These are phyloP conservation scores for Pseudanteris insignis DNA, from an alignment of 2,888 invertebrate species.

Conservation along the genomic window DNA sequence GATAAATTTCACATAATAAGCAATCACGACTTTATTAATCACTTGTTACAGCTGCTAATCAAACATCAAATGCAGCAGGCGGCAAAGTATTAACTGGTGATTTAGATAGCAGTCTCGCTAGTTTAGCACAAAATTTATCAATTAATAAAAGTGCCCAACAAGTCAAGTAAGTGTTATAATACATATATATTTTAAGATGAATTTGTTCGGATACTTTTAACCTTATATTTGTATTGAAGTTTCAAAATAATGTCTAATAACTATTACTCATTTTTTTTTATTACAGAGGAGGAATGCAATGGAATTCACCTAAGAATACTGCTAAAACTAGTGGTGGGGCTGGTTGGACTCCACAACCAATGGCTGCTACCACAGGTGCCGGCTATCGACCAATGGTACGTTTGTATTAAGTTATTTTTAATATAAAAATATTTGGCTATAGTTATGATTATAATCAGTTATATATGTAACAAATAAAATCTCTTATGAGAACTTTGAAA, in stretches of 20 bases:
- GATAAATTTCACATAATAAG: too few relatives aligned
- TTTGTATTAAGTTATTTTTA: background rate
- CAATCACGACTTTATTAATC: too few relatives aligned
- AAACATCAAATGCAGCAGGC: constrained; percentile 67
- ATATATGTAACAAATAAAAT: too few relatives aligned
- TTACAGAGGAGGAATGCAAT: constrained; percentile 84
- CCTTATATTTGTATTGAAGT: too few relatives aligned
- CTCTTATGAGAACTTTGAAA: too few relatives aligned
- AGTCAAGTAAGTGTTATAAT: constrained; percentile 76
- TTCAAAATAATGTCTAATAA: too few relatives aligned
- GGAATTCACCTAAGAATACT: constrained; percentile 89
- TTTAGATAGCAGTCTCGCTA: constrained; percentile 91
- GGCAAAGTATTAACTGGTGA: constrained; percentile 90
- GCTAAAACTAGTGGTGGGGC: constrained; percentile 77
- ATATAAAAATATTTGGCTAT: too few relatives aligned
- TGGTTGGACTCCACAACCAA: constrained; percentile 88
- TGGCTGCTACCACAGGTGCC: constrained; percentile 88
- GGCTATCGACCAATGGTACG: constrained; percentile 87
- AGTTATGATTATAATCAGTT: too few relatives aligned
- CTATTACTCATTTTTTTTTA: constrained; percentile 3
- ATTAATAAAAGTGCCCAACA: constrained; percentile 81
- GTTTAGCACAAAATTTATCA: constrained; percentile 90
- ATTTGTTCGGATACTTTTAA: too few relatives aligned
- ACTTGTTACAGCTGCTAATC: constrained; percentile 58
- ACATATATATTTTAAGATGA: too few relatives aligned